A percentile compares a stretch with the other conserved stretches of the same genome.
phyloP scores from a whole-genome alignment of 2,797 vertebrate species.

The Acanthurus tractus region DNA sequence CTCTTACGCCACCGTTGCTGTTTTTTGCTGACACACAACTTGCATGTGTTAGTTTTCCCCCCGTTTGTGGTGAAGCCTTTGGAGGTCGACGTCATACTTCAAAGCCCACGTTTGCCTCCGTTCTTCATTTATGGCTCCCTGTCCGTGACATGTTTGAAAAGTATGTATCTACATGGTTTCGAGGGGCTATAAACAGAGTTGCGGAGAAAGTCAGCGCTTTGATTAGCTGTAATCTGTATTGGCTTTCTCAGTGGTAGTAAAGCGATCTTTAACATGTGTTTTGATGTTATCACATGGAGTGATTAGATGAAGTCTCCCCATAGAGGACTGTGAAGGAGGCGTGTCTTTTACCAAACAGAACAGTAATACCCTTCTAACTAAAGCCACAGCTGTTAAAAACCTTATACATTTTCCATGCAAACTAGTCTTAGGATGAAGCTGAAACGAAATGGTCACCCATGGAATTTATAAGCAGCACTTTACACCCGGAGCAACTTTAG shows the following conservation, averaged over 20 bases:
- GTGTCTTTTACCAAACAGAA: conserved; percentile 36
- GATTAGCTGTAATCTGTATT: conserved; percentile 70
- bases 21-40: conserved; percentile 77
- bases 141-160: conserved; percentile 85
- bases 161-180: conserved; percentile 80
- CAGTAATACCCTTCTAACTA: conserved; percentile 27
- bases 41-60: conserved; percentile 68
- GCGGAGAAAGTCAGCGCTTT: conserved; percentile 64
- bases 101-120: conserved; percentile 77
- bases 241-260: conserved; percentile 51
- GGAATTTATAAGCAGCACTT: conserved; percentile 60
- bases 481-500: conserved; percentile 55
- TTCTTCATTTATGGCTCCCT: conserved; percentile 72
- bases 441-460: conserved; percentile 46
- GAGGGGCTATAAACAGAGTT: conserved; percentile 76
- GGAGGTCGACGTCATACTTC: conserved; percentile 81
- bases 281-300: conserved; percentile 55
- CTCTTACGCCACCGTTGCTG: conserved; percentile 20
- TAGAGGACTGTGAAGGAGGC: conserved; percentile 12
- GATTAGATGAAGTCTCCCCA: conserved; percentile 40
- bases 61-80: conserved; percentile 77
- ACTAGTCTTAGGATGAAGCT: conserved; percentile 45
- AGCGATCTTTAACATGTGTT: conserved; percentile 64
- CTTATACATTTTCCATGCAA: conserved; percentile 53
- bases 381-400: conserved; percentile 49